Percentiles rank a stretch among this genome's conserved stretches.
Evolutionary conservation across 1,140 invertebrate species (phyloP).

Genomic region (Oncopeltus fasciatus): DNA sequence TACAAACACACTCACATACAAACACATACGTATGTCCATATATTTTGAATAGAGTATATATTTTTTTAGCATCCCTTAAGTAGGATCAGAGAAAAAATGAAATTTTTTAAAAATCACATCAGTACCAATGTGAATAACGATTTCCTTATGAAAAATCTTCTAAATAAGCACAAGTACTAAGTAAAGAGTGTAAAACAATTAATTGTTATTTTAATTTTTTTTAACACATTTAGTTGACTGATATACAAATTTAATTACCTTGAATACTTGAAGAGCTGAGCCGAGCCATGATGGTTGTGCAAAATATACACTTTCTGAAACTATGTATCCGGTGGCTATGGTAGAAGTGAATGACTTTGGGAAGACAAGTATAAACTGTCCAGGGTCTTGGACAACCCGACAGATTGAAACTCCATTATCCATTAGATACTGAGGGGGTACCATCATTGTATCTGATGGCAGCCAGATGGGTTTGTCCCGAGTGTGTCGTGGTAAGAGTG

Average conservation of each 20-base stretch:
- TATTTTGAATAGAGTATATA: too few relatives aligned
- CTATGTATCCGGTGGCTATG: constrained; percentile 75
- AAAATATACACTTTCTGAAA: constrained; percentile 89
- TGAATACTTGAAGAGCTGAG: constrained; percentile 54
- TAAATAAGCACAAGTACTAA: too few relatives aligned
- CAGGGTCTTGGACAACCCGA: constrained; percentile 68
- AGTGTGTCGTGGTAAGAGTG: constrained; percentile 66
- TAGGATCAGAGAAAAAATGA: too few relatives aligned
- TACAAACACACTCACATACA: too few relatives aligned
- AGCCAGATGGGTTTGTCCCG: constrained; percentile 74
- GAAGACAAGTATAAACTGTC: constrained; percentile 83
- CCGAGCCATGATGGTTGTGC: constrained; percentile 70
- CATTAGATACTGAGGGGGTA: constrained; percentile 67
- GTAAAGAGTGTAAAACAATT: not conserved
- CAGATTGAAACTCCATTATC: constrained; percentile 62
- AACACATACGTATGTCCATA: too few relatives aligned
- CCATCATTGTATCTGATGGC: constrained; percentile 86
- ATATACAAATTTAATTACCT: too few relatives aligned
- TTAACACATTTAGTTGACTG: too few relatives aligned
- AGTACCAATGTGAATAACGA: not conserved
- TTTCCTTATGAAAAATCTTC: not conserved
- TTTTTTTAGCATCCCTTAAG: too few relatives aligned
- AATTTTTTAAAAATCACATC: not conserved
- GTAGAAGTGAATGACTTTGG: constrained; percentile 80
- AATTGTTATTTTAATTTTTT: too few relatives aligned